These are phyloP conservation scores for Ornithorhynchus anatinus DNA, from an alignment of 2,113 vertebrate genomes.

Conservation along the genomic window DNA sequence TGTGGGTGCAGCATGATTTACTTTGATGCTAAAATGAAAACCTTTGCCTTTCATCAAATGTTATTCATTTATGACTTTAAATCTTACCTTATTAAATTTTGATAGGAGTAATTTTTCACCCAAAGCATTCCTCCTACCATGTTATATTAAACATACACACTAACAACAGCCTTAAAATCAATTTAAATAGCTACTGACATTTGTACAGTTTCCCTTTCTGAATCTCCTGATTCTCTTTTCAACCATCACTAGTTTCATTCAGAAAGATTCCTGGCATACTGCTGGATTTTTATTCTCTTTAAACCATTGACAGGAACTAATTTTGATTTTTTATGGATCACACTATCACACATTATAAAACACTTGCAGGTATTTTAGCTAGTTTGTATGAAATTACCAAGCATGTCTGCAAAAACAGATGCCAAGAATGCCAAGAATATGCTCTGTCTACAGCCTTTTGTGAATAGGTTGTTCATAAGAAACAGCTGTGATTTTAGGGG, in stretches of 20 bases:
- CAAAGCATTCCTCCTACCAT: background rate
- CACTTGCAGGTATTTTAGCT: no score
- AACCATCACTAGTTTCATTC: background rate
- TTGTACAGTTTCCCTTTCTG: background rate
- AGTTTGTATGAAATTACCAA: no score
- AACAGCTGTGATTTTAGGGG: no score
- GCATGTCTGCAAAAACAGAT: no score
- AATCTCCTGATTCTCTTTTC: background rate
- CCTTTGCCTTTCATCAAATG: slow-evolving; percentile 36
- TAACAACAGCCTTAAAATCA: slow-evolving; percentile 16
- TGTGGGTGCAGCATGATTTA: slow-evolving; percentile 49
- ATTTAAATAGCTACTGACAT: slow-evolving; percentile 32
- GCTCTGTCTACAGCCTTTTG: no score
- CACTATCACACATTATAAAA: no score
- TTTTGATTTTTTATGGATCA: no score
- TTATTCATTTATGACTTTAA: slow-evolving; percentile 37
- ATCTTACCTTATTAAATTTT: slow-evolving; percentile 36
- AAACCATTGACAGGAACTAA: no score
- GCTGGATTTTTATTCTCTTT: background rate
- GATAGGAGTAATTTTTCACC: slow-evolving; percentile 24
- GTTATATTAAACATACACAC: slow-evolving; percentile 14
- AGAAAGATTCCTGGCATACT: background rate
- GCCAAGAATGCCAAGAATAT: no score
- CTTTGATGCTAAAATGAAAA: slow-evolving; percentile 50
- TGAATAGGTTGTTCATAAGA: no score